Evolutionary conservation across 2,113 vertebrate genomes (phyloP), one percentile per base, ranked within the genome.

Genomic region (Dromaius novaehollandiae): DNA sequence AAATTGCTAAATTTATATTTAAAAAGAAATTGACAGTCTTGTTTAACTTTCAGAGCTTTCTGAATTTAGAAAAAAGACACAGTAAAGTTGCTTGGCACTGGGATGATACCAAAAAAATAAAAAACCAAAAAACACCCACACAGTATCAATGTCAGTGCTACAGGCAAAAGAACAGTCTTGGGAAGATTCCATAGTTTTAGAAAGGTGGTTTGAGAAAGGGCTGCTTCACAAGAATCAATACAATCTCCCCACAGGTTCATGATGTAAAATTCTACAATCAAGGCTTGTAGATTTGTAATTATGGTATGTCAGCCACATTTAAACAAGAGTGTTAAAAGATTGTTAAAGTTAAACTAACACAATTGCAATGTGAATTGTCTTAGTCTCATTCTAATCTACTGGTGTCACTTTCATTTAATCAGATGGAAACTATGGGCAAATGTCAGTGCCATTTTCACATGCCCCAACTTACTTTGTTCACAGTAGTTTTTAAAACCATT

Each of bases 281-380:
- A 97, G 98, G 97, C 98, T 98, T 98, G 98, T 98, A 99, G 98
- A 98, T 98, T 96, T 98, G 98, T 98, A 98, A 98, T 98, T 98
- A 99, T 98, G 98, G 98, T 97, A 98, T 98, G 98, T 98, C 98
- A 98, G 98, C 98, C 98, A 98, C 99, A 99, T 99, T 99, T 99
- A 99, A 98, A 99, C 98, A 98, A 98, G 98, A 99, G 98, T 98
- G 98, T 98, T 99, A 99, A 99, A 99, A 97, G 98, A 96, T 97
- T 98, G 98, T 99, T 98, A 98, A 97, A 98, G 98, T 98, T 99
- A 98, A 99, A 99, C 99, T 98, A 99, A 98, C 98, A 98, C 98
- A 99, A 99, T 98, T 99, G 99, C 99, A 98, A 98, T 98, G 99
- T 98, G 99, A 99, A 99, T 99, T 99, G 99, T 99, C 98, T 99